phyloP scores from a whole-genome alignment of 2,888 invertebrate genomes.

The Dione juno region DNA sequence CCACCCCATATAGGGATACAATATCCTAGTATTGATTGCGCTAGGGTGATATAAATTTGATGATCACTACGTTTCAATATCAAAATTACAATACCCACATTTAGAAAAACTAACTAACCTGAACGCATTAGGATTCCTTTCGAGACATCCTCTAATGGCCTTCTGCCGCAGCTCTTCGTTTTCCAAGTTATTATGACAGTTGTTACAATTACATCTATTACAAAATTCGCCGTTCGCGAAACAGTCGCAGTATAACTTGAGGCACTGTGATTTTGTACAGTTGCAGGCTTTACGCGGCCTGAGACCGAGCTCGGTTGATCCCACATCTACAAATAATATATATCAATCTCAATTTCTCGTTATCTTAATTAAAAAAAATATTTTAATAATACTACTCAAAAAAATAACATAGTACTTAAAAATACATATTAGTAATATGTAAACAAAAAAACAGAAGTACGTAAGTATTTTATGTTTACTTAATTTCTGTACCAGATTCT shows the following conservation, averaged over 20 bases:
- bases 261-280: constrained; percentile 99
- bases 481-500: constrained; percentile 55
- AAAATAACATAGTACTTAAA: too few relatives aligned
- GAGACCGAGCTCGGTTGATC: constrained; percentile 69
- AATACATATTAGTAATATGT: too few relatives aligned
- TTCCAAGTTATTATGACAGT: constrained; percentile 97
- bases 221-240: constrained; percentile 99
- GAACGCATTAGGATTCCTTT: constrained; percentile 98
- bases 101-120: constrained; percentile 71
- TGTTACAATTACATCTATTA: constrained; percentile 98
- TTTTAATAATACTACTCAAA: too few relatives aligned
- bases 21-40: too few relatives aligned
- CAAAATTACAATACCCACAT: too few relatives aligned
- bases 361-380: too few relatives aligned
- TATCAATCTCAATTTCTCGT: too few relatives aligned
- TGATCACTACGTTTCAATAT: too few relatives aligned
- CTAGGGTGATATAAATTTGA: too few relatives aligned
- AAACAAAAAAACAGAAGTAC: too few relatives aligned
- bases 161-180: constrained; percentile 97
- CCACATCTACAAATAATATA: constrained; percentile 50
- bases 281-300: constrained; percentile 97
- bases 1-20: too few relatives aligned
- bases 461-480: not conserved
- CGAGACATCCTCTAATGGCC: constrained; percentile 96
- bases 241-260: constrained; percentile 99